Evolutionary conservation across 2,113 vertebrate species (phyloP), one percentile per base, ranked within the genome.

Genomic region (Lepidothrix coronata): DNA sequence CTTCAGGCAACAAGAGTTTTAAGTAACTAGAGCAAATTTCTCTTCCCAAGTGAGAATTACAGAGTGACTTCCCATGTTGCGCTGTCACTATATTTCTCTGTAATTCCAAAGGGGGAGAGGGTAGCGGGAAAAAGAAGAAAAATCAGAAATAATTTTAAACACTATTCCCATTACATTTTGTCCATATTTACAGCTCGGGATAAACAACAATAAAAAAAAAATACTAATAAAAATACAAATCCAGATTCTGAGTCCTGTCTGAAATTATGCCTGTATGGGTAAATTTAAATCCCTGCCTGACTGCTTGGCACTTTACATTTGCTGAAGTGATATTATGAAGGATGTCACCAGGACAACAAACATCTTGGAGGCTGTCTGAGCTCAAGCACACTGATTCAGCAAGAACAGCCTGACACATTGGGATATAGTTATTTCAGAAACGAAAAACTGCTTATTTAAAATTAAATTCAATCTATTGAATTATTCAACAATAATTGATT

Each of bases 401-500:
- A 94, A 85, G 74, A 89, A 83, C 52, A 89, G 22, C 22, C 35
- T 91, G 74, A 88, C 76, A 91, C 68, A 65, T 68, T 57, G 73
- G 12, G 59, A 57, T 74, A 72, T 24, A 75, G 33, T 66, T 30
- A 70, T 37, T 76, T 52, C 65, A 72, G 68, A 93, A 95, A 77
- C 0, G 13, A 61, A 91, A 81, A 83, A 1, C 43, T 59, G 28
- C 51, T 91, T 89, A 82, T 93, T 95, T 88, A 79, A 92, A 93
- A 79, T 82, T 22, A 91, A 93, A 81, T 80, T 62, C 63, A 49
- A 43, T 55, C 65, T 88, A 23, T n/a, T 95, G 92, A 96, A 96
- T 94, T 86, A 94, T 95, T 92, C 84, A 95, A 68, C 51, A 87
- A n/a, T 76, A 95, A 91, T 77, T 84, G 82, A 93, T 86, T 88